A percentile compares a stretch with the other conserved stretches of the same genome.
phyloP scores from a whole-genome alignment of 2,888 invertebrate species.

The Acanthosoma haemorrhoidale region DNA sequence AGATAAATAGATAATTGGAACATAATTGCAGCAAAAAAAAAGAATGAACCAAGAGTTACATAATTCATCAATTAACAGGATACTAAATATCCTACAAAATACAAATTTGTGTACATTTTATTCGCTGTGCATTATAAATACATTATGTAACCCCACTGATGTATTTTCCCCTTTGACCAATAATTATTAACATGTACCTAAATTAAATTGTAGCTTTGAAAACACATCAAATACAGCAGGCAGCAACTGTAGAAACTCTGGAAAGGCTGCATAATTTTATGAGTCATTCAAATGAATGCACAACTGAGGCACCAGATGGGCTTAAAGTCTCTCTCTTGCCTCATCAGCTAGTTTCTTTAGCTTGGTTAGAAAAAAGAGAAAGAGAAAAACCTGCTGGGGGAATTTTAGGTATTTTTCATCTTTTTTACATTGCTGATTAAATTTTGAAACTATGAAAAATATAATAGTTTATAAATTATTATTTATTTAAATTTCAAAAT shows the following conservation, averaged over 20 bases:
- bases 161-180: no score
- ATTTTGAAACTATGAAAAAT: no score
- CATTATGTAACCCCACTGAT: no score
- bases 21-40: no score
- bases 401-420: slow-evolving; percentile 60
- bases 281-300: slow-evolving; percentile 52
- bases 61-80: no score
- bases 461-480: background rate
- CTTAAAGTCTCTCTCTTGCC: slow-evolving; percentile 65
- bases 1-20: no score
- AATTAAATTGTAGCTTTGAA: slow-evolving; percentile 53
- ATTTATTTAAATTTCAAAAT: slow-evolving; percentile 24
- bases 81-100: no score
- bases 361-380: slow-evolving; percentile 88
- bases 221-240: slow-evolving; percentile 62
- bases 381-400: slow-evolving; percentile 79
- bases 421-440: background rate
- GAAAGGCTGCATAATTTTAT: slow-evolving; percentile 66
- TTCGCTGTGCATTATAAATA: no score
- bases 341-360: slow-evolving; percentile 79
- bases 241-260: slow-evolving; percentile 65
- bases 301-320: slow-evolving; percentile 57
- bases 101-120: no score
- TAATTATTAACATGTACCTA: no score
- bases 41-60: no score